Base-by-base conservation (phyloP, 2,797 vertebrate genomes). In the Dryobates pubescens region DNA sequence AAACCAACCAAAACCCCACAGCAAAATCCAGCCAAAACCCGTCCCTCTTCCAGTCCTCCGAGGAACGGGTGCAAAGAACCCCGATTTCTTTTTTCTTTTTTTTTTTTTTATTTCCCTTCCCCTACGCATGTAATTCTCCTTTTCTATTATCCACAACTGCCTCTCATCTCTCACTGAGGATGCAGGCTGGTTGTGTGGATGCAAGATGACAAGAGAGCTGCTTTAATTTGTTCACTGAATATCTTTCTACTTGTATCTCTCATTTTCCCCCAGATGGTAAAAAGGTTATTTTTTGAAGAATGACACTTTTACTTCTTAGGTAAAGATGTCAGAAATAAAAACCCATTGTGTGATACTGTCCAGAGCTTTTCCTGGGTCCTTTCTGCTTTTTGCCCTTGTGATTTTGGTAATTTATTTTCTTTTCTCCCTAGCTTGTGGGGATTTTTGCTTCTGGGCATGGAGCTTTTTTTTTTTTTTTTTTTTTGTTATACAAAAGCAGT, bases 201-300 rank as follows among this genome's bases (percentile, higher is more conserved):
- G 54, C 49, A 32, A 22, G 78, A 24, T 51, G 61, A 93, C 49
- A 89, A 77, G 49, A 30, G 32, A 64, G 64, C 59, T 82, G 41
- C 64, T 96, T 82, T 82, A 85, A 92, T 90, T 94, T 71, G 49
- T 54, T 81, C 85, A 57, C 12, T 29, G 49, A 61, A 85, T 73
- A 65, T 64, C 29, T 72, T 78, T 29, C 59, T 78, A 67, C 51
- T 68, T 70, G 13, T 22, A 27, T 71, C 24, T 47, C 36, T 58
- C 43, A 7, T 38, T 38, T 38, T 18, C 27, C 23, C 1, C 30
- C 30, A 16, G 16, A 82, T 79, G 49, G 59, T 59, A 54, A 90
- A 95, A 91, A 87, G 53, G 16, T 43, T 93, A 47, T 93, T 92
- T 94, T 41, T 71, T 75, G 75, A 77, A 30, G 51, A 93, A 73